Conservation (phyloP, 2,113 vertebrate species). For the Romanogobio albipinnatus region DNA sequence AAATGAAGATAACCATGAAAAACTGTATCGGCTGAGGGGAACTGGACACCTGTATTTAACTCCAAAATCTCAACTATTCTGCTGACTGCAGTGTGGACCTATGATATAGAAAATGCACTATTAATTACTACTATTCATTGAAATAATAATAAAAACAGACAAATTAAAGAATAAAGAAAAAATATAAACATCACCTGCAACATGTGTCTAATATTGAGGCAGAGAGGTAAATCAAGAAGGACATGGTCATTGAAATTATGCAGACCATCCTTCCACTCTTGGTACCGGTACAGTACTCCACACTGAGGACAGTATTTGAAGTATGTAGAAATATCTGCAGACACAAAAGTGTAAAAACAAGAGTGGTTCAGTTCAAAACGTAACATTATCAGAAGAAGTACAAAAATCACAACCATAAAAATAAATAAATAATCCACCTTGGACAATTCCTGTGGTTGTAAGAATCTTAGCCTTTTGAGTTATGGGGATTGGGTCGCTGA, state of each 20-base stretch:
- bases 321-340: constrained; percentile 5
- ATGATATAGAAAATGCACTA: neutral
- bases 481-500: neutral
- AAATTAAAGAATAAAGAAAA: neutral
- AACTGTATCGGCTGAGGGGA: neutral
- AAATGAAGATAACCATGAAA: neutral
- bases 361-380: neutral
- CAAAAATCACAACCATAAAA: constrained; percentile 2
- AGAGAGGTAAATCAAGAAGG: neutral
- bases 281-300: neutral
- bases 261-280: neutral
- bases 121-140: neutral
- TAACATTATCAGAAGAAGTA: neutral
- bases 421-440: neutral
- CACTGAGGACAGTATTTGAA: neutral
- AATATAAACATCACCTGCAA: neutral
- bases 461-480: neutral
- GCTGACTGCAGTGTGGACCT: constrained; percentile 4
- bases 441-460: neutral
- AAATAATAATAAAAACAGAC: neutral
- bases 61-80: neutral
- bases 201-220: neutral
- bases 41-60: neutral
- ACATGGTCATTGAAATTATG: neutral
- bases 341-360: neutral